These are phyloP conservation scores for Catagonus wagneri DNA, from an alignment of 2,113 vertebrate species.

Conservation along the genomic window DNA sequence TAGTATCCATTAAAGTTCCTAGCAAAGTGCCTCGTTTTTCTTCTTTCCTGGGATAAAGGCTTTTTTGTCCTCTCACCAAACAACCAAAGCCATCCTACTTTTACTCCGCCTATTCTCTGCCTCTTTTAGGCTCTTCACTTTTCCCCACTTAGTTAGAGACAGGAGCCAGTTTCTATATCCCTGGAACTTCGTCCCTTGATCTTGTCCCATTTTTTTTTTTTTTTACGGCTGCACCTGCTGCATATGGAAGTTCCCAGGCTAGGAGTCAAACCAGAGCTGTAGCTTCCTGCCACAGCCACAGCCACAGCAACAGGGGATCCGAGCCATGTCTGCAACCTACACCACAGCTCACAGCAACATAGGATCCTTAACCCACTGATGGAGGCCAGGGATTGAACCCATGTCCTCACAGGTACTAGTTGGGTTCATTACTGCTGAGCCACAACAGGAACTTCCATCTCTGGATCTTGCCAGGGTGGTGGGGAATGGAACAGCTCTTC, in stretches of 20 bases:
- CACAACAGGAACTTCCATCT: background rate
- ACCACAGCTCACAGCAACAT: too few relatives aligned
- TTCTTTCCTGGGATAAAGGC: background rate
- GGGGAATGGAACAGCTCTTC: background rate
- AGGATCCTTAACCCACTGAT: too few relatives aligned
- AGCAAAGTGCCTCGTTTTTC: background rate
- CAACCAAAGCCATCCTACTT: background rate
- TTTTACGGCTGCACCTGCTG: too few relatives aligned
- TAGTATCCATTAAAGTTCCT: background rate
- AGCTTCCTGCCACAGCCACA: too few relatives aligned
- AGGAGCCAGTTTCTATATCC: background rate
- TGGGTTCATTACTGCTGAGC: too few relatives aligned
- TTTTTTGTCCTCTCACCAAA: slow-evolving; percentile 13
- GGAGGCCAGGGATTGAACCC: too few relatives aligned
- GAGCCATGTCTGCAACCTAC: too few relatives aligned
- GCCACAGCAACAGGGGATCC: too few relatives aligned
- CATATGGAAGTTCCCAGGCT: too few relatives aligned
- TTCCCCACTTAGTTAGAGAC: background rate
- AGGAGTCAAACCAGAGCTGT: too few relatives aligned
- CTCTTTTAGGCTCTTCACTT: background rate
- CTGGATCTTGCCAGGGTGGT: background rate
- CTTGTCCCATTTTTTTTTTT: background rate
- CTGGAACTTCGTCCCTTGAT: background rate
- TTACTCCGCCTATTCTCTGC: background rate
- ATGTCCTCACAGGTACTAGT: too few relatives aligned